Percentiles rank a stretch among this genome's conserved stretches.
Conservation (phyloP, 2,888 invertebrate genomes). For the Mythimna pallens region DNA sequence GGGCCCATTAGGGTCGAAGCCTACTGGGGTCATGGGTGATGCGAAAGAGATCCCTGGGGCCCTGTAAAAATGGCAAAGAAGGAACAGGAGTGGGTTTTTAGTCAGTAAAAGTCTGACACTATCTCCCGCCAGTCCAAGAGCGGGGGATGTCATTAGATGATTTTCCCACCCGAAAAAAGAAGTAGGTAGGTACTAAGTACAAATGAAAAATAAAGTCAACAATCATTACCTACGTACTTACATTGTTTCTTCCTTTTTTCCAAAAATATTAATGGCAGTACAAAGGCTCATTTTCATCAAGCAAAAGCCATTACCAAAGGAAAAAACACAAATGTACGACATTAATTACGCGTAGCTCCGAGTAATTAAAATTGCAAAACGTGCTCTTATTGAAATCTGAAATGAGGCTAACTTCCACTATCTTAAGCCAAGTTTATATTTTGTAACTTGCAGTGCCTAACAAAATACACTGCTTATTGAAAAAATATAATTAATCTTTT, state of each 20-base stretch:
- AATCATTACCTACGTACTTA: neutral
- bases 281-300: constrained; percentile 19
- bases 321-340: constrained; percentile 38
- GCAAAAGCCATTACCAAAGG: constrained; percentile 30
- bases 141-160: no score
- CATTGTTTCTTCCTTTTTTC: neutral
- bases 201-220: neutral
- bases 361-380: constrained; percentile 54
- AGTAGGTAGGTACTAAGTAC: no score
- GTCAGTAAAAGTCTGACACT: no score
- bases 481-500: neutral
- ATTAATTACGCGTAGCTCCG: constrained; percentile 50
- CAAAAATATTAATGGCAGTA: constrained; percentile 2
- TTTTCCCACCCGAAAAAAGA: no score
- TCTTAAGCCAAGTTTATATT: constrained; percentile 41
- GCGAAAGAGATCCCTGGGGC: no score
- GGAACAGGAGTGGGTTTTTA: no score
- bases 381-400: constrained; percentile 47
- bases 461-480: neutral
- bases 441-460: neutral
- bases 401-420: constrained; percentile 51
- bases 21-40: no score
- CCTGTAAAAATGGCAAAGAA: no score
- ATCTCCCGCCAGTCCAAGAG: no score
- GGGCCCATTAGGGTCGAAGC: no score